phyloP scores from a whole-genome alignment of 2,797 vertebrate species.

The Chelmon rostratus region DNA sequence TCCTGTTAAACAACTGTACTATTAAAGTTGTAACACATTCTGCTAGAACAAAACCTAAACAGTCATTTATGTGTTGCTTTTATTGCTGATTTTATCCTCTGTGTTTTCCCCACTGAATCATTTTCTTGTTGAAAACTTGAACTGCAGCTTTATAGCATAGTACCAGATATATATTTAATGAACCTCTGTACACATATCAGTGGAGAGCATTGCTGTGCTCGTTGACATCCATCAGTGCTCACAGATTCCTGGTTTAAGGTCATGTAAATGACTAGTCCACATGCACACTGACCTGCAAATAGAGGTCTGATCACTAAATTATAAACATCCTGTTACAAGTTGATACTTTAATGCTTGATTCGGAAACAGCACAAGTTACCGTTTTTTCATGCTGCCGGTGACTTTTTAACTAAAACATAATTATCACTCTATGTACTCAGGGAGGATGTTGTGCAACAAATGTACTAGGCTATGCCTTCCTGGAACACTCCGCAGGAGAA shows the following conservation, averaged over 20 bases:
- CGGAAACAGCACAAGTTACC: not conserved
- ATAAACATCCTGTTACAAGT: not conserved
- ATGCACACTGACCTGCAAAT: no score
- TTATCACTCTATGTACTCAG: not conserved
- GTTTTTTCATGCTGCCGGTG: not conserved
- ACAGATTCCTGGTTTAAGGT: no score
- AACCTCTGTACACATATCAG: no score
- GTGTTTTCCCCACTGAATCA: fast-evolving
- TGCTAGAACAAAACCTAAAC: not conserved
- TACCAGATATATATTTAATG: no score
- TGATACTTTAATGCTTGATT: slow-evolving; percentile 16
- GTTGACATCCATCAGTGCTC: not conserved
- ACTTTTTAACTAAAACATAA: slow-evolving; percentile 21
- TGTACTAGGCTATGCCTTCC: not conserved
- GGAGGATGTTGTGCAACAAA: slow-evolving; percentile 3
- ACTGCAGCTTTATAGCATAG: not conserved
- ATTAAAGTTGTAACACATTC: not conserved
- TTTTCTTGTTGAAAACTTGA: not conserved
- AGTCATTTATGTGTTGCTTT: not conserved
- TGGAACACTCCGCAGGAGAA: not conserved
- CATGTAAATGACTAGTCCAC: no score
- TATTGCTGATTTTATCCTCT: not conserved
- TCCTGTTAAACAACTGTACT: no score
- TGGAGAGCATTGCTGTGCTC: not conserved
- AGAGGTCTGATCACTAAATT: no score